Evolutionary conservation across 1,140 invertebrate genomes (phyloP), one percentile per base, ranked within the genome.

Genomic region (Dendroctonus valens): DNA sequence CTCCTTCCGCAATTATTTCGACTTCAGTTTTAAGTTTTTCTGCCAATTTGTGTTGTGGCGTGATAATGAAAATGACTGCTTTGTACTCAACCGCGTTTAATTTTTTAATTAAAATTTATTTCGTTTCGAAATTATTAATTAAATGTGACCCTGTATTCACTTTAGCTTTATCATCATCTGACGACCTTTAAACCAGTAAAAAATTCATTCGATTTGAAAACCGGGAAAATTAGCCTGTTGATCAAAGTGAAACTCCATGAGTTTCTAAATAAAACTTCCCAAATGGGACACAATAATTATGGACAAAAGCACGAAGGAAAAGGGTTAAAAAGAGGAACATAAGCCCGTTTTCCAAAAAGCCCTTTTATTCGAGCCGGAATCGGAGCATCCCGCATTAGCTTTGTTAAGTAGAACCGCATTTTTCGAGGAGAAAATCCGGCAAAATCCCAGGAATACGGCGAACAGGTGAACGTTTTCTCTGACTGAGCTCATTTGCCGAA

Each of bases 391-490:
- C 49, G 59, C 50, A 63, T 63, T 63, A 63, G 61, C 61, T 55
- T 63, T 55, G 51, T 63, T 55, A 54, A 63, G 51, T 55, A 44
- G 41, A 55, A 63, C 61, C 61, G 51, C 61, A 63, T 63, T 63
- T 63, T 63, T 63, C 26, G 58, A 60, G 53, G 53, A 60, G 46
- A 59, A 59, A 59, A 59, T 59, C 55, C 55, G 9, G 51, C 51
- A 38, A 63, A 63, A 63, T 54, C 52, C 61, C 15, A 39, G 5
- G 51, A 62, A 52, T 50, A 41, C 50, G 11, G 7, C 41, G 62
- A 65, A 65, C 62, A 65, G 62, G 62, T 65, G 62, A 65, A 57
- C 52, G 62, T 55, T 65, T 65, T 65, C 62, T 65, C 53, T 55
- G 53, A 41, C 53, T 57, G 37, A 48, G 62, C 62, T 65, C 62